These are phyloP conservation scores for Athalia rosae DNA, from an alignment of 2,888 invertebrate species.

Conservation along the genomic window DNA sequence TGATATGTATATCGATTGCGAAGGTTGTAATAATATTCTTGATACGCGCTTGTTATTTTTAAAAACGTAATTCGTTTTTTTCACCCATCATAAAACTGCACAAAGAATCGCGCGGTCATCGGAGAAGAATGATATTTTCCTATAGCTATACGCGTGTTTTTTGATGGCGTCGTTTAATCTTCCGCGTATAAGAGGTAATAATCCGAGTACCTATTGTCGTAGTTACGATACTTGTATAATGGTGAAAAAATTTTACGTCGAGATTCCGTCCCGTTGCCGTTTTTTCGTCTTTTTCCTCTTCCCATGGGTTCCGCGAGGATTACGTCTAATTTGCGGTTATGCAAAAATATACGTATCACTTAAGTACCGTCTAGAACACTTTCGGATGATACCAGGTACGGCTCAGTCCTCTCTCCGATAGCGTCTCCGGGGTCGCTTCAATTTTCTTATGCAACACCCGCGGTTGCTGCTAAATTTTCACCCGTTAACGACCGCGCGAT, in stretches of 20 bases:
- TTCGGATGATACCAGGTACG: conserved; percentile 7
- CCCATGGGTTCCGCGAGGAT: conserved; percentile 64
- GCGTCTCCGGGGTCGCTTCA: conserved; percentile 35
- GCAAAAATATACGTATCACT: conserved; percentile 67
- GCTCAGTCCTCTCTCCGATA: conserved; percentile 15
- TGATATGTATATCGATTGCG: background rate
- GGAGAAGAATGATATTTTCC: background rate
- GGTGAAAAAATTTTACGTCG: conserved; percentile 19
- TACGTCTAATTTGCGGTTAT: conserved; percentile 68
- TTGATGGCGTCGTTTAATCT: conserved; percentile 7
- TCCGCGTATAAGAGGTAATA: conserved; percentile 1
- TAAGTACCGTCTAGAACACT: conserved; percentile 55
- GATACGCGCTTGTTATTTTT: background rate
- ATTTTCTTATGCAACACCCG: conserved; percentile 34
- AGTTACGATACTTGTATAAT: background rate
- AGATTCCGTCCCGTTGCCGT: background rate
- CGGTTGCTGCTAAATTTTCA: conserved; percentile 23
- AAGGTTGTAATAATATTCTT: background rate
- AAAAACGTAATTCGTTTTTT: background rate
- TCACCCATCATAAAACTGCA: background rate
- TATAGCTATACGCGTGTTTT: conserved; percentile 12
- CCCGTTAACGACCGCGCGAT: conserved; percentile 19
- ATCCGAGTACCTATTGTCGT: background rate
- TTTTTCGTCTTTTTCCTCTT: conserved; percentile 11
- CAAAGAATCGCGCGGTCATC: background rate